phyloP scores from a whole-genome alignment of 1,140 invertebrate species.

The Aphidius gifuensis region DNA sequence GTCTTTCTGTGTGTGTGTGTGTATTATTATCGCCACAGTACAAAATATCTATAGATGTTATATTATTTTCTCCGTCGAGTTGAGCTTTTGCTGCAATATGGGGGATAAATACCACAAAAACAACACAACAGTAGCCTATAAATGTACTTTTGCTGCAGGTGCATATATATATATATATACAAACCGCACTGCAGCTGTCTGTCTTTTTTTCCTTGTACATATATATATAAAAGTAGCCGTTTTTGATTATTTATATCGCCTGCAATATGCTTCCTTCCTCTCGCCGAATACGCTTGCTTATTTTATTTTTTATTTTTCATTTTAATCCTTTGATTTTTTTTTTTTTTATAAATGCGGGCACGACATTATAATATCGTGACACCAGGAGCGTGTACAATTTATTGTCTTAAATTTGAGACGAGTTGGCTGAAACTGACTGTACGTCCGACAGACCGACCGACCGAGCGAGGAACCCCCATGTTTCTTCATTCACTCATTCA shows the following conservation, averaged over 20 bases:
- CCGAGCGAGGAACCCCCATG: background rate
- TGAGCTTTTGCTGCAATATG: too few species aligned
- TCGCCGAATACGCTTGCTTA: conserved; percentile 19
- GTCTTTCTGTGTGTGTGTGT: too few species aligned
- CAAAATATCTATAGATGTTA: too few species aligned
- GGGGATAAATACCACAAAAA: too few species aligned
- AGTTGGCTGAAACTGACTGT: too few species aligned
- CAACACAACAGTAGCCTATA: too few species aligned
- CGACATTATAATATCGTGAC: background rate
- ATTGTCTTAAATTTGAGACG: conserved; percentile 9
- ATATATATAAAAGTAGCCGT: background rate
- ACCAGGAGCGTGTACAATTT: conserved; percentile 12
- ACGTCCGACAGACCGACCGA: too few species aligned
- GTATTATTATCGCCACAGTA: too few species aligned
- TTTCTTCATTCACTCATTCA: background rate
- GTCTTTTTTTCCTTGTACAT: background rate
- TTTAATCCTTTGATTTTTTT: too few species aligned
- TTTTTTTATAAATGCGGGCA: too few species aligned
- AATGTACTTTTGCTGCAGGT: conserved; percentile 8
- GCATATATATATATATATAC: conserved; percentile 17
- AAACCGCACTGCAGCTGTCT: conserved; percentile 27
- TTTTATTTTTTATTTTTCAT: conserved; percentile 7
- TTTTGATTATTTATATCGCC: conserved; percentile 27
- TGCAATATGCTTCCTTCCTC: conserved; percentile 22
- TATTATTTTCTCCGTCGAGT: too few species aligned